Evolutionary conservation across 2,113 vertebrate genomes (phyloP).

Genomic region (Mesitornis unicolor): DNA sequence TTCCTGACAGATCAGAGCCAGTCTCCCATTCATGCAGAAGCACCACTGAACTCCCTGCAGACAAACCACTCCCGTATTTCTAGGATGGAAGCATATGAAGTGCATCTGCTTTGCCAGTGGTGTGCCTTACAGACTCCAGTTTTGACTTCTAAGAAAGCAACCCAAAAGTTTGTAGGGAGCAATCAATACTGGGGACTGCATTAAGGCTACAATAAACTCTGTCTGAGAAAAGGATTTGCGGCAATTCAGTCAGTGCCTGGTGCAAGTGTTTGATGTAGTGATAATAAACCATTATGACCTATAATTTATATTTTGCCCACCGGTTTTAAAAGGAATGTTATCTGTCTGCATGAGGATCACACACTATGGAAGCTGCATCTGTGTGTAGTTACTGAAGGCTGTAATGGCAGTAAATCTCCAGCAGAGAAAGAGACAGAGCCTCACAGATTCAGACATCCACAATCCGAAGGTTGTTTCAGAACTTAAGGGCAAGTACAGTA

Average conservation of each 20-base stretch:
- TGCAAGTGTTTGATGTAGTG: slow-evolving; percentile 12
- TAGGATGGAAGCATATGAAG: not conserved
- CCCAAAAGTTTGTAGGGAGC: not conserved
- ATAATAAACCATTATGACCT: not conserved
- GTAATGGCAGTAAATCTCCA: slow-evolving; percentile 40
- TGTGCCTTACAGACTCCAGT: not conserved
- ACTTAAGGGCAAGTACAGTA: not conserved
- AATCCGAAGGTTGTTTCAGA: not conserved
- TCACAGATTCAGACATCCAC: not conserved
- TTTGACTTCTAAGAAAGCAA: slow-evolving; percentile 22
- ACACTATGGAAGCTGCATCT: slow-evolving; percentile 31
- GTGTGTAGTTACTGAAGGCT: slow-evolving; percentile 33
- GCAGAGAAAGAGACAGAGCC: not conserved
- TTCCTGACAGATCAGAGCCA: not conserved
- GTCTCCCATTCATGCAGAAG: not conserved
- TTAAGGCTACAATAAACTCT: not conserved
- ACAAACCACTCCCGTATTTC: not conserved
- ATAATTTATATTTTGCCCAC: slow-evolving; percentile 38
- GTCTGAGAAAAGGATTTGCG: not conserved
- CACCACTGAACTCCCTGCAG: not conserved
- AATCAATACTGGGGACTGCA: not conserved
- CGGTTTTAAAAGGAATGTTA: not conserved
- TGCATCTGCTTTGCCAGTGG: not conserved
- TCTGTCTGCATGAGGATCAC: slow-evolving; percentile 31
- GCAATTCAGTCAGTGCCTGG: not conserved